A percentile compares a stretch with the other conserved stretches of the same genome.
These are phyloP conservation scores for Antheraea mylitta DNA, from an alignment of 1,140 invertebrate species.

Conservation along the genomic window DNA sequence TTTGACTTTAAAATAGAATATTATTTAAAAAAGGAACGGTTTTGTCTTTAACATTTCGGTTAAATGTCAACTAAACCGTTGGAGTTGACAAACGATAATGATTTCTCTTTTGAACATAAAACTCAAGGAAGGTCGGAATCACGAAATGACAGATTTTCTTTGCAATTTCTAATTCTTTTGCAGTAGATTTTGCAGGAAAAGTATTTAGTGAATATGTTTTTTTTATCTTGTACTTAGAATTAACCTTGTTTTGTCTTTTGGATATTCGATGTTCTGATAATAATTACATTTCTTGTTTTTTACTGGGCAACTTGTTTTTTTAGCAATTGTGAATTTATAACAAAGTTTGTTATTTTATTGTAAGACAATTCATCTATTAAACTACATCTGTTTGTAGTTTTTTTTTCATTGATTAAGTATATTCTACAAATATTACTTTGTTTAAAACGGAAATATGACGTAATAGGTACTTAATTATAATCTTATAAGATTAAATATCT, in stretches of 20 bases:
- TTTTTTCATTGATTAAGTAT: too few species aligned
- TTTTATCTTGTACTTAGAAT: background rate
- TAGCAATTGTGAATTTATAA: too few species aligned
- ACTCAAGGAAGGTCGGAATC: background rate
- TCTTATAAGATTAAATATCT: too few species aligned
- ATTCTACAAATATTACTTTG: too few species aligned
- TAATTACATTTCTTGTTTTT: too few species aligned
- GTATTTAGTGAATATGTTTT: background rate
- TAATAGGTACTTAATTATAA: too few species aligned
- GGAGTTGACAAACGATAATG: background rate
- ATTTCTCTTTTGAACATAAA: background rate
- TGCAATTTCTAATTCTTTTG: slow-evolving; percentile 7
- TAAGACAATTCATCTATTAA: too few species aligned
- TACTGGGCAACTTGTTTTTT: too few species aligned
- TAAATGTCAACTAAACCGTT: background rate
- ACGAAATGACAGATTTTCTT: slow-evolving; percentile 2
- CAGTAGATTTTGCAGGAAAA: background rate
- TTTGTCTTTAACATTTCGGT: background rate
- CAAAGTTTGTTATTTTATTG: too few species aligned
- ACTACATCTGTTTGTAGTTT: too few species aligned
- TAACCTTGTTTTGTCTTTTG: background rate
- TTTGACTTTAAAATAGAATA: background rate
- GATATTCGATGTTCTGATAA: background rate
- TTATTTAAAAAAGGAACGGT: too few species aligned
- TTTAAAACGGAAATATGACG: too few species aligned